Conservation (phyloP, 2,888 invertebrate species). For the Chaetogeoica ovagalla region DNA sequence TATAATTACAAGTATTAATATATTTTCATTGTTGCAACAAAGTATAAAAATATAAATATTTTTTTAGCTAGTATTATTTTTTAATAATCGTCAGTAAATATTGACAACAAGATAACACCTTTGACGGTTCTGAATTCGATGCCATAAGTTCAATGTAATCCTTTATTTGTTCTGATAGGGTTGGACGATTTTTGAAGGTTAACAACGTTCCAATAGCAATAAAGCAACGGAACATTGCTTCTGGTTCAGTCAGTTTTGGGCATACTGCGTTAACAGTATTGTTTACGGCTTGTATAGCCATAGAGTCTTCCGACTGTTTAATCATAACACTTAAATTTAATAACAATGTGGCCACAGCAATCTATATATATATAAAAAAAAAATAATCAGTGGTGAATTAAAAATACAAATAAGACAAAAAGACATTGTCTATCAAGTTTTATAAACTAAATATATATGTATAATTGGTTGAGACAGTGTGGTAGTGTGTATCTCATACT, state of each 20-base stretch:
- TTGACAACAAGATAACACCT: conserved; percentile 37
- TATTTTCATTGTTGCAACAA: not conserved
- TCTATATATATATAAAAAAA: conserved; percentile 62
- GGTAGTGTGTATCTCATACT: too few species aligned
- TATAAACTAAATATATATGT: too few species aligned
- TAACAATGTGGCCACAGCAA: conserved; percentile 64
- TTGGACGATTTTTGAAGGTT: conserved; percentile 24
- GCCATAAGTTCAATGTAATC: conserved; percentile 44
- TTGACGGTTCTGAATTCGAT: conserved; percentile 40
- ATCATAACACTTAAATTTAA: conserved; percentile 54
- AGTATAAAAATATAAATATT: not conserved
- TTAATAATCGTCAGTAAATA: conserved; percentile 19
- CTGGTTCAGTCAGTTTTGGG: conserved; percentile 67
- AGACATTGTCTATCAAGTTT: too few species aligned
- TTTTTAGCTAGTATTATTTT: not conserved
- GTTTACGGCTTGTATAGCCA: conserved; percentile 32
- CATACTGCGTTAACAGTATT: conserved; percentile 61
- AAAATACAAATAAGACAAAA: too few species aligned
- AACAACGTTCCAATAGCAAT: conserved; percentile 73
- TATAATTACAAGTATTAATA: not conserved
- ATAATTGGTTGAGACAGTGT: too few species aligned
- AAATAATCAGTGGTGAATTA: not conserved
- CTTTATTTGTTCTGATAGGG: conserved; percentile 30
- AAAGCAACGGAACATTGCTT: conserved; percentile 75
- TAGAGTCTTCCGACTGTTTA: conserved; percentile 50